Evolutionary conservation across 2,113 vertebrate species (phyloP).

Genomic region (Spea multiplicata): DNA sequence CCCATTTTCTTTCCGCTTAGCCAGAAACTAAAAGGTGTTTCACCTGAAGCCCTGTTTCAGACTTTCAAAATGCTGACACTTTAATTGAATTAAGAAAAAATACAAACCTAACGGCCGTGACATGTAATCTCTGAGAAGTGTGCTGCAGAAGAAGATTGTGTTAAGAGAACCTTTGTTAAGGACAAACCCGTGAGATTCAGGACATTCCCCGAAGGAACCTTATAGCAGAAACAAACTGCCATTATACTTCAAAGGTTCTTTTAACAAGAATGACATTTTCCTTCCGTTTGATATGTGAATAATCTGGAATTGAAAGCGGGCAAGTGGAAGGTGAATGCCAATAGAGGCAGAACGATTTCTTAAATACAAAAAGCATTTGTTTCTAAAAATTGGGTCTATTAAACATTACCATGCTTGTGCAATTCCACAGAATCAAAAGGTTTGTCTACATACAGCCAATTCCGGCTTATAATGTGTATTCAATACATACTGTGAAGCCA

Average conservation of each 20-base stretch:
- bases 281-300: not conserved
- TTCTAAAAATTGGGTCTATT: too few relatives aligned
- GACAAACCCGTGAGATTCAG: not conserved
- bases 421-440: too few relatives aligned
- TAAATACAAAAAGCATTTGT: too few relatives aligned
- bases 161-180: not conserved
- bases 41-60: not conserved
- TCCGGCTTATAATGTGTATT: too few relatives aligned
- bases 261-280: not conserved
- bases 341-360: not conserved
- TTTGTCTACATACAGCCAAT: too few relatives aligned
- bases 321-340: not conserved
- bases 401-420: too few relatives aligned
- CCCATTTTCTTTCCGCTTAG: too few relatives aligned
- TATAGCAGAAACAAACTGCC: not conserved
- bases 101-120: not conserved
- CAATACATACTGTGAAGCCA: too few relatives aligned
- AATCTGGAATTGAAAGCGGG: not conserved
- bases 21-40: not conserved
- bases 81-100: conserved; percentile 13
- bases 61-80: not conserved
- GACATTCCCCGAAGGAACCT: not conserved
- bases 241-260: conserved; percentile 7
- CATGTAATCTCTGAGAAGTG: not conserved
- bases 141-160: not conserved